These are phyloP conservation scores for Dermatemys mawii DNA, from an alignment of 2,113 vertebrate species.

Conservation along the genomic window DNA sequence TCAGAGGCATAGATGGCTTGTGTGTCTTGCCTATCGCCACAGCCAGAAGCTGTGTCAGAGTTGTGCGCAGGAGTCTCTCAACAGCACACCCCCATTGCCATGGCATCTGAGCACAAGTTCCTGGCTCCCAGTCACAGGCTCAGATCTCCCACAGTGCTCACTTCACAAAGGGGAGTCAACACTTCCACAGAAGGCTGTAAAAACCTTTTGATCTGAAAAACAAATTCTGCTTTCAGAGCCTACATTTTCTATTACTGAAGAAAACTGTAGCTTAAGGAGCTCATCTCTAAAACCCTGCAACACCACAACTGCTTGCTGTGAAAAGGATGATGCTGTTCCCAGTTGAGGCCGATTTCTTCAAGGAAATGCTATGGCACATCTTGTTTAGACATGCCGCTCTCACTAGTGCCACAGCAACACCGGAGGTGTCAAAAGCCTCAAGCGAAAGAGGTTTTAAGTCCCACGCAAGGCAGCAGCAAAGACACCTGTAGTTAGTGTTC, in stretches of 20 bases:
- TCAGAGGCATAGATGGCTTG: too few relatives aligned
- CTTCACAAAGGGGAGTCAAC: neutral
- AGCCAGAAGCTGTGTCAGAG: too few relatives aligned
- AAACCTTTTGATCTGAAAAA: neutral
- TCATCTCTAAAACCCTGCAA: neutral
- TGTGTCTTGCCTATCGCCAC: too few relatives aligned
- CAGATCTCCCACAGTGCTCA: neutral
- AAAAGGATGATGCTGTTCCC: neutral
- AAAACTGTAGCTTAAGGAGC: neutral
- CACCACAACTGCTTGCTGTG: neutral
- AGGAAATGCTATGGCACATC: too few relatives aligned
- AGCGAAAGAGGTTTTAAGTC: neutral
- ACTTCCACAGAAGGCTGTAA: neutral
- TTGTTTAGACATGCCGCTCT: neutral
- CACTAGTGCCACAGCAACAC: neutral
- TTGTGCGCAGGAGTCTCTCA: too few relatives aligned
- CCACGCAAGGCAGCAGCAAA: neutral
- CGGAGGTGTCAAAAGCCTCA: neutral
- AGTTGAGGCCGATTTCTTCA: neutral
- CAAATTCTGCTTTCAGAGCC: neutral
- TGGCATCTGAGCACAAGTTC: too few relatives aligned
- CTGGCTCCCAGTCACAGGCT: neutral
- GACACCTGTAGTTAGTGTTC: neutral
- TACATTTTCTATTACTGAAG: neutral
- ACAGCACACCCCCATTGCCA: too few relatives aligned